Evolutionary conservation across 2,888 invertebrate genomes (phyloP).

Genomic region (Argyra leucocephala): DNA sequence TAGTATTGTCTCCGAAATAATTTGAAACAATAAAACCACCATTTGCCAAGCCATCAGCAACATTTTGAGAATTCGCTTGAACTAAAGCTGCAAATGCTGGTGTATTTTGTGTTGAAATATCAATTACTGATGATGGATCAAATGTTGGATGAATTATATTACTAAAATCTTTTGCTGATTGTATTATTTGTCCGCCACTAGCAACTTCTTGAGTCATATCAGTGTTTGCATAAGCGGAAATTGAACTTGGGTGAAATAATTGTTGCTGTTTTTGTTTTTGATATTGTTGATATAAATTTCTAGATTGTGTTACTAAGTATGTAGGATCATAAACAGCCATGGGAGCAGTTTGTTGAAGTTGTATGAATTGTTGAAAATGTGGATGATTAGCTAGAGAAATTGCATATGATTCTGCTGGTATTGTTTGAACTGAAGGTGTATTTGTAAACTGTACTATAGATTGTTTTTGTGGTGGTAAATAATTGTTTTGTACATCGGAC

Average conservation of each 20-base stretch:
- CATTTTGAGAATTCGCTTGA: constrained; percentile 33
- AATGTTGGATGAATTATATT: constrained; percentile 35
- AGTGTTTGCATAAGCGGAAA: constrained; percentile 32
- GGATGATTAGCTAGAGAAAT: constrained; percentile 44
- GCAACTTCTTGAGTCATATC: constrained; percentile 40
- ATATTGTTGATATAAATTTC: constrained; percentile 40
- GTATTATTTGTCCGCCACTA: constrained; percentile 40
- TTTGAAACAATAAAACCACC: constrained; percentile 41
- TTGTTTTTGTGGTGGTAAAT: constrained; percentile 33
- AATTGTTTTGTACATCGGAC: constrained; percentile 37
- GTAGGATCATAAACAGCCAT: constrained; percentile 41
- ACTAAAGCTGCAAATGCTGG: constrained; percentile 36
- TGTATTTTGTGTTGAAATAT: constrained; percentile 28
- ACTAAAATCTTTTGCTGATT: constrained; percentile 36
- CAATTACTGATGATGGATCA: constrained; percentile 24
- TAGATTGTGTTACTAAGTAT: constrained; percentile 41
- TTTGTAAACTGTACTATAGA: constrained; percentile 39
- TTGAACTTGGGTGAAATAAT: constrained; percentile 47
- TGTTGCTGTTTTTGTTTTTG: constrained; percentile 32
- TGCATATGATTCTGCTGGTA: constrained; percentile 46
- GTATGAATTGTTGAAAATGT: constrained; percentile 39
- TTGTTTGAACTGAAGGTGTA: constrained; percentile 37
- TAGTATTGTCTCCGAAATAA: constrained; percentile 34
- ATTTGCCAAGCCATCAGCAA: constrained; percentile 13
- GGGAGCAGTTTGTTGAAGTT: constrained; percentile 32